A percentile compares a stretch with the other conserved stretches of the same genome.
Evolutionary conservation across 2,888 invertebrate species (phyloP).

Genomic region (Agrochola lota): DNA sequence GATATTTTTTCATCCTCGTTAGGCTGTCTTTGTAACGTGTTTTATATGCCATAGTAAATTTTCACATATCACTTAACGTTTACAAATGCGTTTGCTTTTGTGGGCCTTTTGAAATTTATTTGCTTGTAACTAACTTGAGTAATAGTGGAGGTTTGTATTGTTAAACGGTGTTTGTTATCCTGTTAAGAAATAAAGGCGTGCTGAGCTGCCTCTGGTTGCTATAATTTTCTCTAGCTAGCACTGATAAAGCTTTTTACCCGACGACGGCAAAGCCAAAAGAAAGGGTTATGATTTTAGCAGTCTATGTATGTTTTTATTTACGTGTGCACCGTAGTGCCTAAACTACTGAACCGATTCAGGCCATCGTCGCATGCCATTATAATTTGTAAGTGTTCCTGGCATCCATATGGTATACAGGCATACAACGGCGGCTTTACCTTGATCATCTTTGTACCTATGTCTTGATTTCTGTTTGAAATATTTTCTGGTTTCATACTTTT

Average conservation of each 20-base stretch:
- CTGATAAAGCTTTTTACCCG: background rate
- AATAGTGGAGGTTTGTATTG: slow-evolving; percentile 39
- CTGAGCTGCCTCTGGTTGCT: background rate
- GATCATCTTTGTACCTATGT: too few species aligned
- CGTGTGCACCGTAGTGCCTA: too few species aligned
- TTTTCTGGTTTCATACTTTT: too few species aligned
- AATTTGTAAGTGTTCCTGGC: too few species aligned
- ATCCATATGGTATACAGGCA: too few species aligned
- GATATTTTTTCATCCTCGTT: slow-evolving; percentile 55
- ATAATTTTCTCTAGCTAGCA: slow-evolving; percentile 17
- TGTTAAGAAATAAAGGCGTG: slow-evolving; percentile 20
- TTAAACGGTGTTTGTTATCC: slow-evolving; percentile 37
- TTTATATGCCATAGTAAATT: slow-evolving; percentile 74
- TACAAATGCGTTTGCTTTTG: slow-evolving; percentile 63
- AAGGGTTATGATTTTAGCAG: too few species aligned
- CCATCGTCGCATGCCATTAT: too few species aligned
- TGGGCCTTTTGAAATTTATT: slow-evolving; percentile 56
- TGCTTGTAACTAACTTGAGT: slow-evolving; percentile 55
- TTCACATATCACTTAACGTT: slow-evolving; percentile 78
- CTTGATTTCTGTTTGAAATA: too few species aligned
- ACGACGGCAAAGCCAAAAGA: too few species aligned
- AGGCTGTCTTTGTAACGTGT: slow-evolving; percentile 56
- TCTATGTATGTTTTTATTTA: too few species aligned
- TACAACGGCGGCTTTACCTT: too few species aligned
- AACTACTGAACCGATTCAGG: too few species aligned